Conservation (phyloP, 1,140 invertebrate species). For the Platyura marginata region DNA sequence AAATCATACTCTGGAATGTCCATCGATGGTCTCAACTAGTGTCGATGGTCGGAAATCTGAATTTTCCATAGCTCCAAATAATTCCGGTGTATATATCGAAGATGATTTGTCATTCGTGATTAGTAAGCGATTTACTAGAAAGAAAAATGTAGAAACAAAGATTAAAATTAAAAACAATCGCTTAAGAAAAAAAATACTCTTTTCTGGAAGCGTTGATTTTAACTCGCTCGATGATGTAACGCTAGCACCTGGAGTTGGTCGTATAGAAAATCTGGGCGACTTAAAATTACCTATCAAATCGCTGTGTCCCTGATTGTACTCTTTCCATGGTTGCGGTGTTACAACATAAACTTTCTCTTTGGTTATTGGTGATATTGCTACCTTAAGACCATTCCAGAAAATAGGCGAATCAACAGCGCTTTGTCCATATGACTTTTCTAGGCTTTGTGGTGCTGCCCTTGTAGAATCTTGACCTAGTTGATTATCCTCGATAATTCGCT, state of each 20-base stretch:
- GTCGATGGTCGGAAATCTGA: conserved; percentile 25
- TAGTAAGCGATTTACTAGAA: conserved; percentile 3
- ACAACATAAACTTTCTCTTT: conserved; percentile 63
- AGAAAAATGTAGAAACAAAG: background rate
- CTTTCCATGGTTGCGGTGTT: conserved; percentile 36
- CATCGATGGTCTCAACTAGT: conserved; percentile 27
- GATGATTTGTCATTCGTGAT: conserved; percentile 11
- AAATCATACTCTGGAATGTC: conserved; percentile 30
- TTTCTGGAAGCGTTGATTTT: background rate
- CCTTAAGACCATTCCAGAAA: conserved; percentile 41
- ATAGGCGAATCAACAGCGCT: conserved; percentile 8
- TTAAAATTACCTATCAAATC: conserved; percentile 22
- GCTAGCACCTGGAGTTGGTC: conserved; percentile 28
- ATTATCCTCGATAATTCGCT: conserved; percentile 8
- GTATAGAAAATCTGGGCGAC: conserved; percentile 35
- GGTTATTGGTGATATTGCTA: conserved; percentile 47
- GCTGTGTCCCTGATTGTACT: background rate
- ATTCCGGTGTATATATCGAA: conserved; percentile 15
- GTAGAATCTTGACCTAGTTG: conserved; percentile 17
- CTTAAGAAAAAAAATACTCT: background rate
- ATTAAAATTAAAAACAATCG: background rate
- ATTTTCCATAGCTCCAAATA: conserved; percentile 27
- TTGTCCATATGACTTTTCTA: background rate
- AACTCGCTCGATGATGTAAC: background rate
- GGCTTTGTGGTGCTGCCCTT: background rate